These are phyloP conservation scores for Coecobrya sp. DNA, from an alignment of 2,888 invertebrate genomes.

Conservation along the genomic window DNA sequence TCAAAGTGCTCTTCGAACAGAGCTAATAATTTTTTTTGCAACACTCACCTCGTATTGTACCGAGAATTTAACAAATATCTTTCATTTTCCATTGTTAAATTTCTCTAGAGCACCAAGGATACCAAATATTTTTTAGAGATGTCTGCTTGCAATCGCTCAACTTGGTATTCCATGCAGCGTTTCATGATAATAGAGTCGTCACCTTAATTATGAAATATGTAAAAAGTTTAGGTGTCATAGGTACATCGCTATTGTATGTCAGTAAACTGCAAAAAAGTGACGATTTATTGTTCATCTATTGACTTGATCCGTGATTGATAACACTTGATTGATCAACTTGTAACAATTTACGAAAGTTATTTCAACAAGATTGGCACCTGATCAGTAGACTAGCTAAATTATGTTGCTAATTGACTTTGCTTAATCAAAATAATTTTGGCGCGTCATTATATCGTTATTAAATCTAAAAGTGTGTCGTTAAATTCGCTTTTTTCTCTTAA, in stretches of 20 bases:
- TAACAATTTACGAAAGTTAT: conserved; percentile 20
- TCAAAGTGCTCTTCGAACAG: background rate
- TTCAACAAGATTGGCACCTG: background rate
- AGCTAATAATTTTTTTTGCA: background rate
- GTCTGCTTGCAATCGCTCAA: background rate
- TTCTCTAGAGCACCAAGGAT: background rate
- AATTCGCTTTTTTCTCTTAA: conserved; percentile 38
- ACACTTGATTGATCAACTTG: conserved; percentile 17
- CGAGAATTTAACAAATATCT: background rate
- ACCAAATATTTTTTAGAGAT: background rate
- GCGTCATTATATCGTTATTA: background rate
- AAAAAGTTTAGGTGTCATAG: background rate
- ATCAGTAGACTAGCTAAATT: background rate
- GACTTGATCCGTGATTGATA: conserved; percentile 26
- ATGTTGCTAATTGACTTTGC: conserved; percentile 23
- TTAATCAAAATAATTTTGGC: conserved; percentile 32
- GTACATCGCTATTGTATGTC: background rate
- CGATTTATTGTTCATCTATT: background rate
- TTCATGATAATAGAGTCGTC: background rate
- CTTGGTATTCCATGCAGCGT: background rate
- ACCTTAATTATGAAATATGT: background rate
- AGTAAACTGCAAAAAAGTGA: background rate
- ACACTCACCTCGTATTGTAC: background rate
- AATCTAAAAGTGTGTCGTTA: conserved; percentile 19
- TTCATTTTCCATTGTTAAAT: background rate